A percentile compares a stretch with the other conserved stretches of the same genome.
Conservation (phyloP, 2,888 invertebrate genomes). For the Napeogenes inachia region DNA sequence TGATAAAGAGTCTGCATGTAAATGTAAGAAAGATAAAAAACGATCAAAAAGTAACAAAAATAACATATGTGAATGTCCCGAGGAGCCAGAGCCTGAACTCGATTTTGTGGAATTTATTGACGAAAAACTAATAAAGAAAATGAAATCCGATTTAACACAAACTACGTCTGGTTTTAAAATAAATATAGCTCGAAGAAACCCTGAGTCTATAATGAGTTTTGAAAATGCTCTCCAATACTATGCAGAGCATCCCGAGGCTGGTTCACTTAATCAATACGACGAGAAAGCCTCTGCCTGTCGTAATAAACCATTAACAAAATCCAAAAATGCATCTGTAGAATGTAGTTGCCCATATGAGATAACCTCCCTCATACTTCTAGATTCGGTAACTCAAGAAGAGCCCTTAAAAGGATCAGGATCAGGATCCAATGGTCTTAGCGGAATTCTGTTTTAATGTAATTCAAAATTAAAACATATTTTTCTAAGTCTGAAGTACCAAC, state of each 20-base stretch:
- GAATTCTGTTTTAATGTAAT: constrained; percentile 42
- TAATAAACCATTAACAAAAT: constrained; percentile 11
- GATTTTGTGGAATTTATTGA: constrained; percentile 28
- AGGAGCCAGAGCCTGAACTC: constrained; percentile 23
- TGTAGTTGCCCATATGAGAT: constrained; percentile 40
- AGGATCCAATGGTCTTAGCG: constrained; percentile 40
- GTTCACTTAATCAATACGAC: constrained; percentile 16
- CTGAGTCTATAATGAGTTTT: constrained; percentile 39
- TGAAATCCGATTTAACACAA: constrained; percentile 45
- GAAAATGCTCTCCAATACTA: constrained; percentile 43
- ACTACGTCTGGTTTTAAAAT: constrained; percentile 50
- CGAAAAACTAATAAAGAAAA: constrained; percentile 33
- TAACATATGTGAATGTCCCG: constrained; percentile 37
- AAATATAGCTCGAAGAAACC: constrained; percentile 30
- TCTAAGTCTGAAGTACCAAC: neutral
- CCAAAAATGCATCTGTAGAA: constrained; percentile 13
- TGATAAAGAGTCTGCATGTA: constrained; percentile 15
- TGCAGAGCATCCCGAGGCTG: constrained; percentile 30
- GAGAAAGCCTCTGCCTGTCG: constrained; percentile 23
- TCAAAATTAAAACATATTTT: constrained; percentile 15
- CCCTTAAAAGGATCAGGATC: constrained; percentile 39
- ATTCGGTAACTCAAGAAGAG: constrained; percentile 7
- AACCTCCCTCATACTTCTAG: neutral
- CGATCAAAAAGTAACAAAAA: constrained; percentile 31
- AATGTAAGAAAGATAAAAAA: constrained; percentile 27